A percentile compares a stretch with the other conserved stretches of the same genome.
These are phyloP conservation scores for Stictonetta naevosa DNA, from an alignment of 2,113 vertebrate species.

Conservation along the genomic window DNA sequence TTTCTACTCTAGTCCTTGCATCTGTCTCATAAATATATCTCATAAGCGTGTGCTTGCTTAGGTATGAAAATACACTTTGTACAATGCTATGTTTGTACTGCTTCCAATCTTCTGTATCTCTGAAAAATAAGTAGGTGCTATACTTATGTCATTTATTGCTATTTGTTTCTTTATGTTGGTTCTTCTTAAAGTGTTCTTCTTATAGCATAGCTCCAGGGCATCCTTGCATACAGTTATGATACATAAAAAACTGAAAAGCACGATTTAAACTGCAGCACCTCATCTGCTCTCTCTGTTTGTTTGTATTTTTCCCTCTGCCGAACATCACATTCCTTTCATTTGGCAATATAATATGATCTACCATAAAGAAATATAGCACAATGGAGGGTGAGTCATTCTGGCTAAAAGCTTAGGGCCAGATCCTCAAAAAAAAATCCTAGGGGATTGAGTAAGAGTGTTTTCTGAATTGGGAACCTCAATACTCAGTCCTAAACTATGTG, in stretches of 20 bases:
- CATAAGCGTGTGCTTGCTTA: slow-evolving; percentile 13
- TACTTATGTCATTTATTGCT: slow-evolving; percentile 71
- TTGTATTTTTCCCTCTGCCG: slow-evolving; percentile 51
- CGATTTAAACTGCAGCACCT: slow-evolving; percentile 60
- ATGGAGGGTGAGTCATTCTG: slow-evolving; percentile 56
- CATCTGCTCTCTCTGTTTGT: slow-evolving; percentile 54
- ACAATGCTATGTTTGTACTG: slow-evolving; percentile 45
- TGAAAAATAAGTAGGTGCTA: slow-evolving; percentile 63
- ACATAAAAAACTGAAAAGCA: slow-evolving; percentile 53
- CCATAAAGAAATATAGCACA: slow-evolving; percentile 45
- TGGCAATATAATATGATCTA: slow-evolving; percentile 28
- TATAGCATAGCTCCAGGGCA: slow-evolving; percentile 62
- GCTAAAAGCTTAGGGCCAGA: slow-evolving; percentile 25
- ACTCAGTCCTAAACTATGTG: background rate
- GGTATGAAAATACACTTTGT: slow-evolving; percentile 54
- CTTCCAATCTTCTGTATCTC: slow-evolving; percentile 61
- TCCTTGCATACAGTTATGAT: slow-evolving; percentile 66
- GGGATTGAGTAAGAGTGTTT: background rate
- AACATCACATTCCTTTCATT: slow-evolving; percentile 53
- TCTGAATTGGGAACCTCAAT: background rate
- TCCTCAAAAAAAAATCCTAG: background rate
- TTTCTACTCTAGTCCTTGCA: background rate
- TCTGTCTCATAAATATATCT: slow-evolving; percentile 55
- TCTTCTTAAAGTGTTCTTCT: slow-evolving; percentile 65
- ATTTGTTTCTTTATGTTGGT: slow-evolving; percentile 73